A percentile compares a stretch with the other conserved stretches of the same genome.
These are phyloP conservation scores for Coelopa pilipes DNA, from an alignment of 2,888 invertebrate genomes.

Conservation along the genomic window DNA sequence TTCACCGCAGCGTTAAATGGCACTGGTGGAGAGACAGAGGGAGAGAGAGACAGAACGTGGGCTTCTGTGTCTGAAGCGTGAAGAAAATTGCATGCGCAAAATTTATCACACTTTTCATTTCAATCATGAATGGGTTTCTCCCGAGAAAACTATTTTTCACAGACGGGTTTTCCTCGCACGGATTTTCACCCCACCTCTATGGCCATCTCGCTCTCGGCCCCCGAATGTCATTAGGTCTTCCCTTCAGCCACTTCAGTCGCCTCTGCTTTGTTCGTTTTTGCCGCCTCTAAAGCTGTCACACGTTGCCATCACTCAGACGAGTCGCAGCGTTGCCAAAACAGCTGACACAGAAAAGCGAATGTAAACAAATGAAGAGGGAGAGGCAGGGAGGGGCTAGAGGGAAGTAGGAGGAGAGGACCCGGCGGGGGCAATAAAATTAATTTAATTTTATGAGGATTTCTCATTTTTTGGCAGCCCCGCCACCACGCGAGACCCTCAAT, in stretches of 20 bases:
- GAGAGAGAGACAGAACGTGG: too few species aligned
- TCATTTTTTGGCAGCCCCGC: slow-evolving; percentile 38
- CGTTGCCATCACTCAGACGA: slow-evolving; percentile 19
- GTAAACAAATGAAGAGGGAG: neutral
- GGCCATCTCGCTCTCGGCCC: too few species aligned
- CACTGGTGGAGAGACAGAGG: too few species aligned
- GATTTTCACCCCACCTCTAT: neutral
- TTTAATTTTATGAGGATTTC: slow-evolving; percentile 22
- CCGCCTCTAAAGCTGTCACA: neutral
- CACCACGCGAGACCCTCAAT: slow-evolving; percentile 36
- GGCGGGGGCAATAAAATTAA: slow-evolving; percentile 14
- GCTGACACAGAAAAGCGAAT: neutral
- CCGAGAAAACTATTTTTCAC: neutral
- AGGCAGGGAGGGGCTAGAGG: neutral
- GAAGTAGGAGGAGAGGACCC: neutral
- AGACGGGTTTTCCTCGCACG: neutral
- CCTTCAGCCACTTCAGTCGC: too few species aligned
- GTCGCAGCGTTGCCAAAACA: neutral
- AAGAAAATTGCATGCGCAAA: too few species aligned
- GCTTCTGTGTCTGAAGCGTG: too few species aligned
- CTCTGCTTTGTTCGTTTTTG: too few species aligned
- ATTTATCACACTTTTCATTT: neutral
- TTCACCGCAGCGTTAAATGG: too few species aligned
- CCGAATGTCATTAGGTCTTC: too few species aligned
- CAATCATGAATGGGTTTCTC: neutral